These are phyloP conservation scores for Xiphophorus maculatus DNA, from an alignment of 2,113 vertebrate species.

Conservation along the genomic window DNA sequence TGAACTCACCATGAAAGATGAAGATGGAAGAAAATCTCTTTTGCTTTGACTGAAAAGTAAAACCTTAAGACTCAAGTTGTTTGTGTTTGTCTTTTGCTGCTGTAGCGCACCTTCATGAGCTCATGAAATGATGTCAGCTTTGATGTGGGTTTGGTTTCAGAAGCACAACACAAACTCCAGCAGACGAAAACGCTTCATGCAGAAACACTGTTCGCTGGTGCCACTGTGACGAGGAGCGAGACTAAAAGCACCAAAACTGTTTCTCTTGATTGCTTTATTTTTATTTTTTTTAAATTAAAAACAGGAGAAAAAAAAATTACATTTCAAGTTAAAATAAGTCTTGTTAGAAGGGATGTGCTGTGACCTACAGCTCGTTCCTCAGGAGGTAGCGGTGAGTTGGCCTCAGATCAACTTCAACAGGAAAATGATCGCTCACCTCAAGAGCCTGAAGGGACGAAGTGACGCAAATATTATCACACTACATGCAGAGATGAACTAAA, in stretches of 20 bases:
- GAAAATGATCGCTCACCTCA: constrained; percentile 89
- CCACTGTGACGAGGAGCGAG: neutral
- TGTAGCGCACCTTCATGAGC: constrained; percentile 40
- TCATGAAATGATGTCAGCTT: constrained; percentile 55
- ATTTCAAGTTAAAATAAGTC: constrained; percentile 6
- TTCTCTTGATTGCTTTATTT: neutral
- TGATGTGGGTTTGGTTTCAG: constrained; percentile 67
- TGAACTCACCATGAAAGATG: constrained; percentile 1
- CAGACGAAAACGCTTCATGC: constrained; percentile 28
- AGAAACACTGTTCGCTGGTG: constrained; percentile 36
- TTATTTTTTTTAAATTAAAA: constrained; percentile 5
- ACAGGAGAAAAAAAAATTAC: constrained; percentile 17
- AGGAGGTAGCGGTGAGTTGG: constrained; percentile 74
- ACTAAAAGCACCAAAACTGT: constrained; percentile 13
- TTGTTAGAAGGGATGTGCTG: neutral
- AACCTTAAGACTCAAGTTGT: constrained; percentile 16
- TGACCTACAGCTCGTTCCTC: constrained; percentile 74
- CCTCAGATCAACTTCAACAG: constrained; percentile 86
- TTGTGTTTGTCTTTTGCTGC: constrained; percentile 25
- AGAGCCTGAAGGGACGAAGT: constrained; percentile 75
- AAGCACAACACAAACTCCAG: constrained; percentile 29
- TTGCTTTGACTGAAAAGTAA: neutral
- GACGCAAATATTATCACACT: neutral
- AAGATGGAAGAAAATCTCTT: neutral
- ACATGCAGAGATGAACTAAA: neutral